These are phyloP conservation scores for Parnassius mnemosyne DNA, from an alignment of 2,888 invertebrate genomes.

Conservation along the genomic window DNA sequence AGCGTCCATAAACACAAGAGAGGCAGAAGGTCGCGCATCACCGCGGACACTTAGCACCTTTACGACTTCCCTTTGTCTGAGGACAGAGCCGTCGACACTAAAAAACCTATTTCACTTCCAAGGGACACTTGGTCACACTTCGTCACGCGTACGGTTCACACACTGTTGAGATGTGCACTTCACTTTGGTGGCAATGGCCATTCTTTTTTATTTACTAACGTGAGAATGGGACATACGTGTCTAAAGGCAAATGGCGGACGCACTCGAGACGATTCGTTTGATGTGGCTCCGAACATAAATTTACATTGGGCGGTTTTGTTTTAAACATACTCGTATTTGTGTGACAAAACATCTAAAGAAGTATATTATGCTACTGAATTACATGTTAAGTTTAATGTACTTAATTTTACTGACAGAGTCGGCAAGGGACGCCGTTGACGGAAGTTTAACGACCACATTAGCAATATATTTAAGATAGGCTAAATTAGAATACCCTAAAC, in stretches of 20 bases:
- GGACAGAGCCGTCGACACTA: slow-evolving; percentile 47
- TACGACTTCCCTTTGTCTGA: slow-evolving; percentile 65
- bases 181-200: slow-evolving; percentile 10
- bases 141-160: slow-evolving; percentile 41
- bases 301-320: background rate
- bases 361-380: too few species aligned
- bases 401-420: too few species aligned
- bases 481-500: too few species aligned
- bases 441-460: too few species aligned
- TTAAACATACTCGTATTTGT: background rate
- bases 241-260: slow-evolving; percentile 7
- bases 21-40: slow-evolving; percentile 55
- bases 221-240: slow-evolving; percentile 18
- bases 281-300: background rate
- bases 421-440: too few species aligned
- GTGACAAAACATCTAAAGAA: too few species aligned
- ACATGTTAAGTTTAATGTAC: too few species aligned
- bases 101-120: slow-evolving; percentile 52
- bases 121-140: slow-evolving; percentile 47
- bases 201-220: slow-evolving; percentile 24
- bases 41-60: slow-evolving; percentile 52
- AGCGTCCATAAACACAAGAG: slow-evolving; percentile 33
- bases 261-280: slow-evolving; percentile 10
- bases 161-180: slow-evolving; percentile 29
- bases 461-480: too few species aligned